phyloP scores from a whole-genome alignment of 1,140 invertebrate species.

The Cyclina sinensis region DNA sequence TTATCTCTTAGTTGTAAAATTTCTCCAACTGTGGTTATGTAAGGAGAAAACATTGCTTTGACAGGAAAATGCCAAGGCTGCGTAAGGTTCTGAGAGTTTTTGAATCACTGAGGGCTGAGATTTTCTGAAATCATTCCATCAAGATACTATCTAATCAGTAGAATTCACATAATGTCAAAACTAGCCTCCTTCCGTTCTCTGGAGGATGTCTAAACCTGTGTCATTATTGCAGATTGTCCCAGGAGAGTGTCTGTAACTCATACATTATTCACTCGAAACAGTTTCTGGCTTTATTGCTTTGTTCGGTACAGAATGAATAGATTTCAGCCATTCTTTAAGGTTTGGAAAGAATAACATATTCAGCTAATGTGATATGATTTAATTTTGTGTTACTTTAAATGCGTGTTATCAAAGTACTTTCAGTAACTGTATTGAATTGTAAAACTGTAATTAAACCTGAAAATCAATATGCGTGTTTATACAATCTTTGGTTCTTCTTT shows the following conservation, averaged over 20 bases:
- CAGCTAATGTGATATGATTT: background rate
- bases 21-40: background rate
- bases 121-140: slow-evolving; percentile 9
- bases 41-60: slow-evolving; percentile 3
- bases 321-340: background rate
- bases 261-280: slow-evolving; percentile 20
- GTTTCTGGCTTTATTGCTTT: slow-evolving; percentile 36
- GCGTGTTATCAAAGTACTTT: background rate
- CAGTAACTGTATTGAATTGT: background rate
- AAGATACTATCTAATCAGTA: slow-evolving; percentile 8
- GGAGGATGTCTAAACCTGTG: background rate
- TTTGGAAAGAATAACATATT: too few species aligned
- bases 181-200: background rate
- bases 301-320: background rate
- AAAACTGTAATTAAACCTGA: background rate
- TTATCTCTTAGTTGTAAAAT: too few species aligned
- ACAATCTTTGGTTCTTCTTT: too few species aligned
- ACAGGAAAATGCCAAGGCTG: background rate
- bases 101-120: background rate
- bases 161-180: slow-evolving; percentile 40
- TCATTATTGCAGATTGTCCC: slow-evolving; percentile 5
- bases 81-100: background rate
- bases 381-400: background rate
- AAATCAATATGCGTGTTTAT: too few species aligned
- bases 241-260: slow-evolving; percentile 5